Evolutionary conservation across 2,113 vertebrate species (phyloP), one percentile per base, ranked within the genome.

Genomic region (Passer montanus): DNA sequence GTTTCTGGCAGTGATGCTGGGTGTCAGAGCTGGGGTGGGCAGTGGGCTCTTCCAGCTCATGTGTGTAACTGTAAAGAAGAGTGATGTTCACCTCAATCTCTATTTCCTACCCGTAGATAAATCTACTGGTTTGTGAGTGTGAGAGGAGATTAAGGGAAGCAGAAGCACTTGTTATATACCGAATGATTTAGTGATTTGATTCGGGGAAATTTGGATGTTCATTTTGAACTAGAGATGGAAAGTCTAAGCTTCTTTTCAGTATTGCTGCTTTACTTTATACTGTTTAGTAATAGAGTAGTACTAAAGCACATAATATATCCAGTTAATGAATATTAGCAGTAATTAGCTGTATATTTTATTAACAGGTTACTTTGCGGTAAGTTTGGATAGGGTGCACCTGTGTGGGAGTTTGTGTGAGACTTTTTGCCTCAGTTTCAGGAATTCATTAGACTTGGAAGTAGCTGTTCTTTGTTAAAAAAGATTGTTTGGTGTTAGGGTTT

Each of bases 161-260:
- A 13, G 19, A 74, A 13, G 12, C 30, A 13, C 28, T 75, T 4
- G 2, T 35, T 70, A 26, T 0, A 0, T 31, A 14, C 24, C 13
- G 21, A 53, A 23, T 16, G 26, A 46, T 37, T n/a, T 20, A n/a
- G 47, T 41, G 53, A 41, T 69, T n/a, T 64, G n/a, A 13, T 23
- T 50, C 53, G 44, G 13, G 73, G 49, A 84, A 53, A 35, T 66
- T 14, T 30, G 35, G 33, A 30, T 52, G 46, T 67, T 81, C 7
- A 2, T 87, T 75, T 69, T 84, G 41, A 89, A 31, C 58, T 33
- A 52, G 33, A 64, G 27, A 15, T 39, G 15, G 30, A 73, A 87
- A 26, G 20, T 46, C 13, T 82, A 27, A 63, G 47, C 21, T 67
- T 84, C 28, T 75, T 59, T 72, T 59, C 68, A 43, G 13, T 85